Evolutionary conservation across 2,113 vertebrate species (phyloP).

Genomic region (Lepisosteus oculatus): DNA sequence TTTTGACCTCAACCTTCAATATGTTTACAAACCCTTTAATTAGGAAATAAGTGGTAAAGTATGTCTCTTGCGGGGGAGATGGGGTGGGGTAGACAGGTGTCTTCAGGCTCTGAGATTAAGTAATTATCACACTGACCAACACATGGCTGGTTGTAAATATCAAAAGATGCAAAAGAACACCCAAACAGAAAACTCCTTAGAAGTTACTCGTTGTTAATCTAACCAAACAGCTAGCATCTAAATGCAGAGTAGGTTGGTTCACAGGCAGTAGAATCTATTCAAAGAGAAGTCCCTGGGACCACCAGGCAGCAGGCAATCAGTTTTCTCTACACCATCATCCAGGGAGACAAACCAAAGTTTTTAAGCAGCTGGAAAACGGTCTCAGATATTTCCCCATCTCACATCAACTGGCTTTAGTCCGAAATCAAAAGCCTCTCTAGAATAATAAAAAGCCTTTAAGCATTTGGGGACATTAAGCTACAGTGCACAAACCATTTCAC

Average conservation of each 20-base stretch:
- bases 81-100: too few species aligned
- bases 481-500: constrained; percentile 50
- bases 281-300: constrained; percentile 27
- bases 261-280: constrained; percentile 52
- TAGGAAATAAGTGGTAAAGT: neutral
- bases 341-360: constrained; percentile 47
- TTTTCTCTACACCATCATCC: constrained; percentile 32
- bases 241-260: constrained; percentile 55
- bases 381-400: constrained; percentile 58
- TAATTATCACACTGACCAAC: too few species aligned
- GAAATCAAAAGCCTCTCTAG: constrained; percentile 57
- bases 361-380: constrained; percentile 37
- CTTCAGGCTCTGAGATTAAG: too few species aligned
- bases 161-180: too few species aligned
- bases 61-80: neutral
- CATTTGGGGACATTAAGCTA: constrained; percentile 55
- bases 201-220: constrained; percentile 57
- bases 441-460: constrained; percentile 59
- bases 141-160: too few species aligned
- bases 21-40: neutral
- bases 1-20: constrained; percentile 5
- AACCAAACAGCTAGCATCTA: constrained; percentile 63
- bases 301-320: neutral
- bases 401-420: constrained; percentile 64
- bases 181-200: neutral